Evolutionary conservation across 2,797 vertebrate species (phyloP).

Genomic region (Alectoris magna): DNA sequence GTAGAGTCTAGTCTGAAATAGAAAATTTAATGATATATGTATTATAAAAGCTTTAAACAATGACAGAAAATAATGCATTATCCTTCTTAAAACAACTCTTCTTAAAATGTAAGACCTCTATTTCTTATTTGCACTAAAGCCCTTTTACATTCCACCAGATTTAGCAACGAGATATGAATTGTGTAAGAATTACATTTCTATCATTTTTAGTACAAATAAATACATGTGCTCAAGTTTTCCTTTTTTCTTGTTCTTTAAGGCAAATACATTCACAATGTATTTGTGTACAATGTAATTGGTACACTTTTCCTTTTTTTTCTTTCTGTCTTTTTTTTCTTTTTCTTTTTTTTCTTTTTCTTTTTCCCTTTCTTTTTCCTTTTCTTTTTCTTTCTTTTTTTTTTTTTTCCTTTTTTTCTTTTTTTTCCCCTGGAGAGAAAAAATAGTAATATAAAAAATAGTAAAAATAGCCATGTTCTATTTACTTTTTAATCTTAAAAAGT

Average conservation of each 20-base stretch:
- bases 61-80: not conserved
- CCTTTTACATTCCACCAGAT: not conserved
- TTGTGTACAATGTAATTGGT: not conserved
- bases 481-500: not conserved
- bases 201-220: not conserved
- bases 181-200: not conserved
- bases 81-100: not conserved
- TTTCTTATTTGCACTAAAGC: not conserved
- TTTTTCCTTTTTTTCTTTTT: no score
- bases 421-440: not conserved
- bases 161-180: not conserved
- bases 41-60: conserved; percentile 4
- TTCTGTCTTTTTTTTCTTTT: no score
- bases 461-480: not conserved
- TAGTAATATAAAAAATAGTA: not conserved
- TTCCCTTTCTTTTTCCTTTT: no score
- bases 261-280: not conserved
- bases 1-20: not conserved
- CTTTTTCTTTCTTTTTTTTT: no score
- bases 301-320: not conserved
- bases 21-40: not conserved
- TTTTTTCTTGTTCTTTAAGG: not conserved
- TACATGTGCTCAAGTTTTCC: not conserved
- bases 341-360: no score
- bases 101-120: not conserved